Conservation (phyloP, 2,113 vertebrate species). For the Megatriorchis doriae region DNA sequence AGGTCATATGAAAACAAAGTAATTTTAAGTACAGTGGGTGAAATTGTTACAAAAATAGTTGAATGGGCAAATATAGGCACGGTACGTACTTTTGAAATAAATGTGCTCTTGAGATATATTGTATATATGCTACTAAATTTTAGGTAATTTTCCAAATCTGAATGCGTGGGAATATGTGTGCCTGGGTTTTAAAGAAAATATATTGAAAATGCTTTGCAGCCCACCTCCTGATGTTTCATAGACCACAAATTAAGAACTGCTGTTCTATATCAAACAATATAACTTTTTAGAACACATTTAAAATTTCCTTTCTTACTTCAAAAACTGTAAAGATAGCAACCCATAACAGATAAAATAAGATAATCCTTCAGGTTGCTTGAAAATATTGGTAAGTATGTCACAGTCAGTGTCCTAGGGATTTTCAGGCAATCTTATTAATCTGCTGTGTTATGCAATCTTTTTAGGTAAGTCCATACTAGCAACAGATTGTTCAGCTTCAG, state of each 20-base stretch:
- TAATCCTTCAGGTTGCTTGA: not conserved
- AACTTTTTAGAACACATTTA: not conserved
- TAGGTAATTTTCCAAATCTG: not conserved
- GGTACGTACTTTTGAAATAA: not conserved
- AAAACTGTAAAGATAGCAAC: not conserved
- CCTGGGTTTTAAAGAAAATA: not conserved
- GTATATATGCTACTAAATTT: constrained; percentile 1
- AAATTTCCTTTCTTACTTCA: not conserved
- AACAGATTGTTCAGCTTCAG: not conserved
- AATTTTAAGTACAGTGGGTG: not conserved
- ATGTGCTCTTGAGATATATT: not conserved
- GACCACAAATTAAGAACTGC: not conserved
- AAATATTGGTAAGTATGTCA: not conserved
- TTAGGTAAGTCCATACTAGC: not conserved
- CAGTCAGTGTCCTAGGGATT: not conserved
- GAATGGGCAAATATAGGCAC: not conserved
- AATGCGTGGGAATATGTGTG: not conserved
- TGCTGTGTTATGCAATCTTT: not conserved
- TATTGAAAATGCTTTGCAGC: constrained; percentile 4
- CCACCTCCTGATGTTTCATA: not conserved
- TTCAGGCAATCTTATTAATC: not conserved
- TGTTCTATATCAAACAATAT: not conserved
- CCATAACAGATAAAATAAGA: not conserved
- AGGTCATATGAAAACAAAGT: constrained; percentile 1
- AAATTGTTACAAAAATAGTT: constrained; percentile 4